A percentile compares a stretch with the other conserved stretches of the same genome.
phyloP scores from a whole-genome alignment of 2,113 vertebrate species.

The Fregata magnificens region DNA sequence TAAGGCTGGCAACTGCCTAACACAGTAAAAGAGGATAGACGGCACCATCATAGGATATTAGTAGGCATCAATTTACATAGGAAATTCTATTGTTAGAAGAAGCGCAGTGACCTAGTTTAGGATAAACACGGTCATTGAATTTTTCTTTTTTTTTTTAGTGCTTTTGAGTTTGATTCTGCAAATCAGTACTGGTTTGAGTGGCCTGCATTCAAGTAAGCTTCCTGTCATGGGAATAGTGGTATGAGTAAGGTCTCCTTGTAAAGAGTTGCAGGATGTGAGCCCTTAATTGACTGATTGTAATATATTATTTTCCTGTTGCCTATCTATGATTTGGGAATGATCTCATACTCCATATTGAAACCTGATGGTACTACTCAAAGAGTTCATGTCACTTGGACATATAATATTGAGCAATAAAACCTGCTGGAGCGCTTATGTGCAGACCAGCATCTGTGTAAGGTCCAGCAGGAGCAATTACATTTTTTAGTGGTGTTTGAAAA shows the following conservation, averaged over 20 bases:
- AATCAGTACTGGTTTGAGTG: neutral
- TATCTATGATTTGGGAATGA: neutral
- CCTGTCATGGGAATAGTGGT: neutral
- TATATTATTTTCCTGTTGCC: neutral
- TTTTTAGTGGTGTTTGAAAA: neutral
- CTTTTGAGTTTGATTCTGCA: neutral
- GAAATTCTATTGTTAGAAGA: constrained; percentile 22
- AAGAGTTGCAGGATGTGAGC: neutral
- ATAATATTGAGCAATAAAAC: neutral
- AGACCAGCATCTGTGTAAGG: neutral
- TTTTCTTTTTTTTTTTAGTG: neutral
- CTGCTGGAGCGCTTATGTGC: neutral
- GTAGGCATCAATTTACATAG: constrained; percentile 6
- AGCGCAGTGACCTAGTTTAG: neutral
- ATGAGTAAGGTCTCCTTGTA: neutral
- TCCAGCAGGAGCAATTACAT: neutral
- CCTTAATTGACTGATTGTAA: neutral
- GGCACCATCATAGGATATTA: neutral
- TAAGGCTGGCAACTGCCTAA: constrained; percentile 81
- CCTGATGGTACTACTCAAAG: neutral
- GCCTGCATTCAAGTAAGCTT: neutral
- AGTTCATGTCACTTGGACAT: neutral
- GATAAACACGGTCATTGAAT: neutral
- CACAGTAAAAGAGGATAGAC: constrained; percentile 73
- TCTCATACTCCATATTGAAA: neutral